Conservation (phyloP, 2,797 vertebrate species). For the Pterois miles region DNA sequence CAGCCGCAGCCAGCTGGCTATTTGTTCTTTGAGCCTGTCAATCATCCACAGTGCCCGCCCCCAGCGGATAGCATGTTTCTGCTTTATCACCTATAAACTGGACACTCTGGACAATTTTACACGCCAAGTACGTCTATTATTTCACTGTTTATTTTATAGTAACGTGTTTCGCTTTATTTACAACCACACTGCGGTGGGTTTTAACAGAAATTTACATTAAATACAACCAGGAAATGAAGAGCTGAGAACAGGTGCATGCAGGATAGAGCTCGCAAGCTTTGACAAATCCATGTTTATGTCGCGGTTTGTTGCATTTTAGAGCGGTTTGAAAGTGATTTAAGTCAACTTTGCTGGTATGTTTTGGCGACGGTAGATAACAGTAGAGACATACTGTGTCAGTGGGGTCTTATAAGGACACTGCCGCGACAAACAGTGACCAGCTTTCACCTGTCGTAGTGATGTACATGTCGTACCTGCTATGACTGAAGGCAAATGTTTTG, state of each 20-base stretch:
- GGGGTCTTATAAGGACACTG: not conserved
- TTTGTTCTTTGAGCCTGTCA: slow-evolving; percentile 46
- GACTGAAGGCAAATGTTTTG: not conserved
- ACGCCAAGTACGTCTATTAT: slow-evolving; percentile 58
- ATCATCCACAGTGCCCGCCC: slow-evolving; percentile 57
- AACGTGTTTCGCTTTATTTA: not conserved
- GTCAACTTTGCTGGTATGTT: not conserved
- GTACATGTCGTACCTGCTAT: not conserved
- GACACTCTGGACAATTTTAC: slow-evolving; percentile 46
- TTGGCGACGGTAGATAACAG: not conserved
- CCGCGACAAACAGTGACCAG: not conserved
- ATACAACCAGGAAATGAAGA: slow-evolving; percentile 11
- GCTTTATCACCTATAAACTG: slow-evolving; percentile 47
- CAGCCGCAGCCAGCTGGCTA: not conserved
- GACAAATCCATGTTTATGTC: slow-evolving; percentile 49
- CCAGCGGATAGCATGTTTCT: slow-evolving; percentile 44
- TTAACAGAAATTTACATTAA: accelerated
- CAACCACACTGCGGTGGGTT: not conserved
- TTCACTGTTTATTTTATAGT: not conserved
- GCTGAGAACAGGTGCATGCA: slow-evolving; percentile 66
- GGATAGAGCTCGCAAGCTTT: slow-evolving; percentile 11
- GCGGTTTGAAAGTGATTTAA: not conserved
- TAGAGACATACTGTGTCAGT: not conserved
- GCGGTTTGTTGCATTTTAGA: slow-evolving; percentile 13
- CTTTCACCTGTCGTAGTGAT: slow-evolving; percentile 25